Conservation (phyloP, 2,888 invertebrate genomes). For the Drosophila nr. medialis region DNA sequence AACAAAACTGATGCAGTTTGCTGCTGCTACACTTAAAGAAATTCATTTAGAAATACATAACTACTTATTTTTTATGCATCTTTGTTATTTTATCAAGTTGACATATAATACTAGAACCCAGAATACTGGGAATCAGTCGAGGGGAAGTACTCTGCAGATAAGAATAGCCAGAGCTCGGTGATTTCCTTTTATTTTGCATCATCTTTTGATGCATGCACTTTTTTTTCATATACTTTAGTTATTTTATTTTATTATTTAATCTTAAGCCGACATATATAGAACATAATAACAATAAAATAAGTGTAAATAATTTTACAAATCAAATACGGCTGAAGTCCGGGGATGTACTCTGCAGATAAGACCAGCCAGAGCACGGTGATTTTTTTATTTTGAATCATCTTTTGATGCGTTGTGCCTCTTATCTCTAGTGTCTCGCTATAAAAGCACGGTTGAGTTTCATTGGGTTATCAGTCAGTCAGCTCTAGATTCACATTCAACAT, state of each 20-base stretch:
- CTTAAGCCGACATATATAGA: background rate
- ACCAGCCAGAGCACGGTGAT: background rate
- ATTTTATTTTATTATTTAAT: background rate
- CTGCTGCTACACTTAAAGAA: conserved; percentile 1
- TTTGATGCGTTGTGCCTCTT: background rate
- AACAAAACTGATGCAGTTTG: conserved; percentile 25
- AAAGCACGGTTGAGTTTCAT: conserved; percentile 11
- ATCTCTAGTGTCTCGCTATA: conserved; percentile 31
- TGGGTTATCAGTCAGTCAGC: conserved; percentile 36
- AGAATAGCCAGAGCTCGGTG: background rate
- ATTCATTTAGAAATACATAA: background rate
- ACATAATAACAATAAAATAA: conserved; percentile 5
- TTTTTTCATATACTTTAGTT: background rate
- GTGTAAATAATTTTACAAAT: too few species aligned
- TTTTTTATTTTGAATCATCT: conserved; percentile 4
- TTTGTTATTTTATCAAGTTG: background rate
- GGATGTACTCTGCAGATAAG: conserved; percentile 41
- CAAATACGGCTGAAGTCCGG: conserved; percentile 15
- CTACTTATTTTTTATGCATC: background rate
- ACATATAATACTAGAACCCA: background rate
- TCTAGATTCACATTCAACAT: conserved; percentile 27
- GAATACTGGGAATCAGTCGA: conserved; percentile 12
- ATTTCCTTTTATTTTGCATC: background rate
- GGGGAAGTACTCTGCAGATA: conserved; percentile 43
- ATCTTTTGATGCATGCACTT: background rate